Base-by-base conservation (phyloP, 2,888 invertebrate species). In the Dysmachus trigonus region DNA sequence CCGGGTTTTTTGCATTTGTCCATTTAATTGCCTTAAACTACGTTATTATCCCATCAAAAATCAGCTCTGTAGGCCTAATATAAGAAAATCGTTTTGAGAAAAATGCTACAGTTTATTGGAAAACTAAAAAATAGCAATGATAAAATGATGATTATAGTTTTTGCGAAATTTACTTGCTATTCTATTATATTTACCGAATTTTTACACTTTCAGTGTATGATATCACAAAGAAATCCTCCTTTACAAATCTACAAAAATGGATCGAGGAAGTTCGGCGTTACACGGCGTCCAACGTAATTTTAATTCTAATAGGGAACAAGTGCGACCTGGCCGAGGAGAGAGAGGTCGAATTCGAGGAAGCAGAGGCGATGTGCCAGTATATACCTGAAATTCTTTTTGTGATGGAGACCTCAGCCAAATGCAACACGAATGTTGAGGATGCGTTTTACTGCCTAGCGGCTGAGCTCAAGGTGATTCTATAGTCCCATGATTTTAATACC, bases 181-280 rank as follows among this genome's bases (percentile, higher is more conserved):
- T n/a, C n/a, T n/a, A n/a, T n/a, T n/a, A n/a, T 4, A 18, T 47
- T 18, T n/a, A 15, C 47, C 5, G 2, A 47, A n/a, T 47, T 33
- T 33, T n/a, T 47, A n/a, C 4, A 6, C 15, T 47, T 93, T 85
- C 92, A 95, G 98, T 98, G 41, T 99, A 98, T 92, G 99, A 99
- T 92, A 97, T 99, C 88, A 98, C 98, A 87, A 98, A 98, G 91
- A 93, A 97, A 87, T 95, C 97, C 85, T 96, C 98, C 72, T 99
- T 98, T 93, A 94, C 97, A 88, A 98, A 96, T 89, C 93, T 99
- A 85, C 96, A 97, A 91, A 95, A 97, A 91, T 99, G 99, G 99
- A 96, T 99, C 88, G 98, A 98, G 90, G 99, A 99, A 93, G 97
- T 99, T 1, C 94, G 98, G 88, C 95, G 97, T 90, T 99, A 98